These are phyloP conservation scores for Semibalanus balanoides DNA, from an alignment of 1,140 invertebrate genomes.

Conservation along the genomic window DNA sequence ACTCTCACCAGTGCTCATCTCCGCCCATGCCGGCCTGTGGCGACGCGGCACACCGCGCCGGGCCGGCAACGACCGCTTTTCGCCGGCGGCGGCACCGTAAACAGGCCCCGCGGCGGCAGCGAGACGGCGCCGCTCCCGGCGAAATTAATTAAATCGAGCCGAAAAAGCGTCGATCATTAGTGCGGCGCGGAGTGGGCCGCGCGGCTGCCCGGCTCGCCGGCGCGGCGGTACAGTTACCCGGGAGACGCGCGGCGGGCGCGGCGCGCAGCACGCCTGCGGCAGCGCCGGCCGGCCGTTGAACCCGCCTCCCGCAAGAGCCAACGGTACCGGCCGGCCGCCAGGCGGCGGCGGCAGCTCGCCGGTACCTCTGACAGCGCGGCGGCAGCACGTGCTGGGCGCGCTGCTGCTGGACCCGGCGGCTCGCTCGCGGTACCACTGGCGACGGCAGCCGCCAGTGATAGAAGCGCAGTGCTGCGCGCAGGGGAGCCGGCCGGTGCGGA, in stretches of 20 bases:
- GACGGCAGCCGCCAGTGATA: not conserved
- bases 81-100: too few species aligned
- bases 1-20: too few species aligned
- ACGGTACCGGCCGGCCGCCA: not conserved
- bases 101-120: too few species aligned
- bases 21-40: not conserved
- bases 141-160: not conserved
- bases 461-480: not conserved
- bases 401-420: too few species aligned
- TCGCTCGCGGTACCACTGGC: too few species aligned
- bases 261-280: too few species aligned
- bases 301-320: not conserved
- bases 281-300: not conserved
- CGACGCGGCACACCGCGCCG: not conserved
- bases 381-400: not conserved
- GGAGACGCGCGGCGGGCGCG: not conserved
- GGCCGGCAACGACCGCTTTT: not conserved
- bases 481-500: not conserved
- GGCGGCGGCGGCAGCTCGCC: too few species aligned
- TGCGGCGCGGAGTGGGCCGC: not conserved
- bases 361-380: not conserved
- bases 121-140: too few species aligned
- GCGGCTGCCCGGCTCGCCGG: too few species aligned
- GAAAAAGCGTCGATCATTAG: not conserved
- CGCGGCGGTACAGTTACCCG: not conserved